These are phyloP conservation scores for Syngnathus scovelli DNA, from an alignment of 2,113 vertebrate genomes.

Conservation along the genomic window DNA sequence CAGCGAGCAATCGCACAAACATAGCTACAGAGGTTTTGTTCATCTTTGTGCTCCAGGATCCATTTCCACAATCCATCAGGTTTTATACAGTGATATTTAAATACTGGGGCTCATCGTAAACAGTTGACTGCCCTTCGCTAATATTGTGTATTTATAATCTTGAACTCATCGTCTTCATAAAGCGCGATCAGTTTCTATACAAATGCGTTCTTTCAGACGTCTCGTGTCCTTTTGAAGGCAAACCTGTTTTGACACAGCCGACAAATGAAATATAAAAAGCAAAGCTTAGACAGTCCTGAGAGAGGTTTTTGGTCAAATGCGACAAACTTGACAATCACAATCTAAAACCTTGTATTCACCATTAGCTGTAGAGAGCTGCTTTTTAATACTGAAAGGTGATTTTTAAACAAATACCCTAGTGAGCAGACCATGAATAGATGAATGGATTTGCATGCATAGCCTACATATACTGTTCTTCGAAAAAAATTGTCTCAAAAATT, in stretches of 20 bases:
- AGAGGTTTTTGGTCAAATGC: conserved; percentile 53
- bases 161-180: conserved; percentile 27
- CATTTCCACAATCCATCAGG: conserved; percentile 69
- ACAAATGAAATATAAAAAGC: conserved; percentile 6
- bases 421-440: neutral
- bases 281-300: conserved; percentile 54
- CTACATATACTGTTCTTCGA: neutral
- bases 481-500: neutral
- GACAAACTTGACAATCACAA: conserved; percentile 36
- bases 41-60: conserved; percentile 74
- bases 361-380: neutral
- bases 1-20: conserved; percentile 76
- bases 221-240: conserved; percentile 54
- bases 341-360: conserved; percentile 9
- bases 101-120: conserved; percentile 70
- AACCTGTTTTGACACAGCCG: conserved; percentile 30
- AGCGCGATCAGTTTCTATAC: conserved; percentile 74
- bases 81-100: conserved; percentile 82
- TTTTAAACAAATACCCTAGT: neutral
- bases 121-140: conserved; percentile 84
- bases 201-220: neutral
- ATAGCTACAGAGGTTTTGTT: conserved; percentile 85
- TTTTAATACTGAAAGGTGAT: conserved; percentile 19
- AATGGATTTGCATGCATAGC: neutral
- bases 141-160: conserved; percentile 67